A percentile compares a stretch with the other conserved stretches of the same genome.
Conservation (phyloP, 2,888 invertebrate species). For the Hoplodrina ambigua region DNA sequence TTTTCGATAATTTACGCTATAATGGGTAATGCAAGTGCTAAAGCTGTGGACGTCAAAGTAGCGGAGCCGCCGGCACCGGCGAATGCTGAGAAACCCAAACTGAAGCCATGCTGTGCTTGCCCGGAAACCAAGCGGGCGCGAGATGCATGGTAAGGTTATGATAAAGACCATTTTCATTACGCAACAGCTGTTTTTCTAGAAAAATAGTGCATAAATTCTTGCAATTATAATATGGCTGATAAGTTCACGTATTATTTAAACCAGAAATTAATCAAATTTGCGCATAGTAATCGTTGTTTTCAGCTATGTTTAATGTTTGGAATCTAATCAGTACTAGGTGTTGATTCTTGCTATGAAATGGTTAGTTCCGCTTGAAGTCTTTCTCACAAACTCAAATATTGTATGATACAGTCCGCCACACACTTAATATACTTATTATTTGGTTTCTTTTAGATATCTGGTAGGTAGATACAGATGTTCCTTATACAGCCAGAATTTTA, state of each 20-base stretch:
- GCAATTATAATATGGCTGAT: neutral
- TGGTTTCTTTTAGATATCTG: too few species aligned
- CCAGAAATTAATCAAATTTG: neutral
- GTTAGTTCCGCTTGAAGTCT: neutral
- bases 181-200: constrained; percentile 82
- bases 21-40: constrained; percentile 87
- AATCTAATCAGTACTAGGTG: neutral
- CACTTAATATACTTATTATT: too few species aligned
- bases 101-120: constrained; percentile 99
- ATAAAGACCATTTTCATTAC: constrained; percentile 80
- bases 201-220: neutral
- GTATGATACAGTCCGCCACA: too few species aligned
- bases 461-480: too few species aligned
- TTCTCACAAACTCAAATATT: neutral
- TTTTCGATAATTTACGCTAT: constrained; percentile 38
- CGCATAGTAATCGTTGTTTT: neutral
- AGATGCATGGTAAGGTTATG: constrained; percentile 95
- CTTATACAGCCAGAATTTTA: too few species aligned
- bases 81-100: constrained; percentile 92
- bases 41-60: constrained; percentile 81
- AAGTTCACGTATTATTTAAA: neutral
- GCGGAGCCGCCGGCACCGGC: constrained; percentile 75
- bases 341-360: constrained; percentile 11
- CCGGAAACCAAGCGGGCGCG: constrained; percentile 97
- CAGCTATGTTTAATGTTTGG: neutral